Base-by-base conservation (phyloP, 2,113 vertebrate species). In the Parus major region DNA sequence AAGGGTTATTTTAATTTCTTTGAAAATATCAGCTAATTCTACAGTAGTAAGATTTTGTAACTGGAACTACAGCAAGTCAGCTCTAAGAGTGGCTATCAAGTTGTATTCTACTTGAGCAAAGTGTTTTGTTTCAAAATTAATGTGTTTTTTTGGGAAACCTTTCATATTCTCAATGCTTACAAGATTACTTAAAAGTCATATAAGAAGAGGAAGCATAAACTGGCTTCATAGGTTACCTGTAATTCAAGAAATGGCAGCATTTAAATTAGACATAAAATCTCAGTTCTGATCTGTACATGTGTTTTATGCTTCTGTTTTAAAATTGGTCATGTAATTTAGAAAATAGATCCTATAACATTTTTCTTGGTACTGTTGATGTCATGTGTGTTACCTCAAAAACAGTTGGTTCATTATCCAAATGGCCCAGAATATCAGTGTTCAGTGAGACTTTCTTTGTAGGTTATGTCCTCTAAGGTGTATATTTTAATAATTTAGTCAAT, bases 401-500 rank as follows among this genome's bases (percentile, higher is more conserved):
- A 31, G 36, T 73, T 90, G 18, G 39, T 88, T 39, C 21, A 39
- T 88, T 95, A 42, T 50, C 63, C 63, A 77, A 35, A 33, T 83
- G 55, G 31, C 47, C 29, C 0, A 1, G 39, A 66, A 47, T 88
- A 52, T 59, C 5, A 25, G 10, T 73, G 27, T 14, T 41, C 47
- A 79, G 56, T 73, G 61, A 82, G 87, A 35, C n/a, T 82, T 82
- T 73, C 55, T 77, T 13, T 85, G n/a, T 42, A 64, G 60, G 28
- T 42, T 86, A 42, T 88, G 8, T 81, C 71, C 47, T 95, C 42
- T 29, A 44, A 76, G 50, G 75, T 69, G 21, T 52, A 1, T 31
- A 55, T 91, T 86, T 92, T 55, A 92, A 95, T 93, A 88, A 73
- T 92, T 46, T 72, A 92, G 63, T 71, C 17, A 13, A 17, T 72